Percentiles rank a stretch among this genome's conserved stretches.
Conservation (phyloP, 2,888 invertebrate genomes). For the Zygaena filipendulae region DNA sequence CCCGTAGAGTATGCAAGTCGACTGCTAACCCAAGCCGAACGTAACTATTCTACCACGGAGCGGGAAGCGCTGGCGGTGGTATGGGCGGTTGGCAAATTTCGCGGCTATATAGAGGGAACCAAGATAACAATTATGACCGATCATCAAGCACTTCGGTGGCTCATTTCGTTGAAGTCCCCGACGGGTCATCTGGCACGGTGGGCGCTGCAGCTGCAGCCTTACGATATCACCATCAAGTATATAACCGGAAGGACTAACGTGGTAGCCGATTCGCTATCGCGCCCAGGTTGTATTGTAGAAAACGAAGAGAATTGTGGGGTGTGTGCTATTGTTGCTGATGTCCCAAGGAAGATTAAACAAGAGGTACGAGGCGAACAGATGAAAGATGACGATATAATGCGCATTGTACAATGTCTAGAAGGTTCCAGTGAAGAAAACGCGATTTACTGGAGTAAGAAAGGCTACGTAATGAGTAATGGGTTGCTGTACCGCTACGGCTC, state of each 20-base stretch:
- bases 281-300: slow-evolving; percentile 7
- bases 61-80: slow-evolving; percentile 24
- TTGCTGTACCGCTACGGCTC: slow-evolving; percentile 18
- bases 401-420: slow-evolving; percentile 14
- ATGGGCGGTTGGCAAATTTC: slow-evolving; percentile 13
- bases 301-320: slow-evolving; percentile 6
- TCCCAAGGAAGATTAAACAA: slow-evolving; percentile 1
- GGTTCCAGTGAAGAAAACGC: slow-evolving; percentile 10
- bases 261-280: slow-evolving; percentile 10
- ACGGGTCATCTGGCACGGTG: slow-evolving; percentile 13
- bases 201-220: slow-evolving; percentile 22
- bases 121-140: slow-evolving; percentile 30
- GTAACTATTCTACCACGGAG: slow-evolving; percentile 35
- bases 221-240: slow-evolving; percentile 8
- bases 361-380: slow-evolving; percentile 10
- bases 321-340: slow-evolving; percentile 6
- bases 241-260: slow-evolving; percentile 6
- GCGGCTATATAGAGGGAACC: slow-evolving; percentile 28
- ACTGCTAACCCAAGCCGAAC: slow-evolving; percentile 21
- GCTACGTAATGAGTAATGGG: slow-evolving; percentile 19
- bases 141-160: slow-evolving; percentile 17
- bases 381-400: slow-evolving; percentile 12
- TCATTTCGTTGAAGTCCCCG: slow-evolving; percentile 8
- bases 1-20: slow-evolving; percentile 19
- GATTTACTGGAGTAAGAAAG: slow-evolving; percentile 19